Evolutionary conservation across 2,888 invertebrate genomes (phyloP), one percentile per base, ranked within the genome.

Genomic region (Tuberolachnus salignus): DNA sequence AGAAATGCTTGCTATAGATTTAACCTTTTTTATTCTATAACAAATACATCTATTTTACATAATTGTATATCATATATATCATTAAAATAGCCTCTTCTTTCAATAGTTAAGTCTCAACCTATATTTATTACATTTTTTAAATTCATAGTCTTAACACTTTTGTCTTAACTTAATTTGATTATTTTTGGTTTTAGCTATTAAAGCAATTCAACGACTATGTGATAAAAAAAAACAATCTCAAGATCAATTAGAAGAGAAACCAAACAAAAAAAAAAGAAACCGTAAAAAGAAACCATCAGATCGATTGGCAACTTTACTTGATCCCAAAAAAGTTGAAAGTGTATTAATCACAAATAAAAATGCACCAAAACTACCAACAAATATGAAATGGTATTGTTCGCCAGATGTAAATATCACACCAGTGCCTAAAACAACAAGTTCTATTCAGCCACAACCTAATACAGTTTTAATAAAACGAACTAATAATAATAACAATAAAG

Each of bases 331-430:
- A 42, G 42, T 59, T 42, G 78, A 78, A 51, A 78, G 78, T 53
- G 59, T 78, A 1, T 69, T 78, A 21, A 69, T 78, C 0, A 78
- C 78, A n/a, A 78, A 78, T 51, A 78, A 67, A 78, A 78, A 78
- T 61, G 57, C 59, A n/a, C 78, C 78, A 34, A 78, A 78, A 69
- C 42, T 69, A 69, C 78, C 78, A 59, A 44, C 69, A 49, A 69
- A 69, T 42, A 78, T 78, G 69, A 78, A 78, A 13, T 78, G 78
- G 78, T 78, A 69, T 78, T 78, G 69, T 69, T 78, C 78, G 9
- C 78, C 78, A 44, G 78, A 69, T 78, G 75, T 75, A 46, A 75
- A 75, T 34, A 67, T 75, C 8, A 67, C 67, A 49, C 69, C 78
- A 23, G 61, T 78, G 13, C 34, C 78, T 69, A 78, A 8, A 49